Base-by-base conservation (phyloP, 1,140 invertebrate species). In the Idris sp. region DNA sequence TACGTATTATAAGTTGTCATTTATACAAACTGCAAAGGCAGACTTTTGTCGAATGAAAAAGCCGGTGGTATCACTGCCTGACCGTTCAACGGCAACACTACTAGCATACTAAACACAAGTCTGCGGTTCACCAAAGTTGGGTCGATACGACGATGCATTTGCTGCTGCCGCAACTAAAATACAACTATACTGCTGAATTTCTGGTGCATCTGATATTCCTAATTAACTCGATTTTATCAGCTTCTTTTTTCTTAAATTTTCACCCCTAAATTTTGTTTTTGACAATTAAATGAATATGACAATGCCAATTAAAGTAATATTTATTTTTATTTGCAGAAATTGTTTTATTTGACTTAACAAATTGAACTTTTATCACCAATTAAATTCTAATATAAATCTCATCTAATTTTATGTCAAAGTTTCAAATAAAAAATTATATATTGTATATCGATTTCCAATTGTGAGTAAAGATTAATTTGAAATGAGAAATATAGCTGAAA, bases 101-200 rank as follows among this genome's bases (percentile, higher is more conserved):
- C 56, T 81, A 54, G 82, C 80, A 83, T 84, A 84, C 78, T 84
- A 83, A 85, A 78, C 71, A 62, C 51, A 49, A 77, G 61, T 59
- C 74, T 77, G 80, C 74, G 78, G 77, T 79, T 62, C 30, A 48
- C 72, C 74, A 28, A 78, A 79, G 68, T 46, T 56, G 69, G 77
- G 59, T 78, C 77, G 79, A 79, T 80, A 77, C 38, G 58, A 41
- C 43, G 58, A 64, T 65, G 64, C 75, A 59, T 67, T 64, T 68
- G 61, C 59, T 61, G 43, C 61, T 68, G 44, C 51, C 56, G 16
- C 54, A 54, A 67, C 61, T 74, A 65, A 74, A 77, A 67, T 46
- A 64, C 61, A 71, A 67, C 59, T 67, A 56, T 62, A 65, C 26
- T 18, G 54, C 41, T 64, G 41, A 72, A 72, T 61, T 61, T 76